These are phyloP conservation scores for Furcifer pardalis DNA, from an alignment of 2,797 vertebrate genomes.

Conservation along the genomic window DNA sequence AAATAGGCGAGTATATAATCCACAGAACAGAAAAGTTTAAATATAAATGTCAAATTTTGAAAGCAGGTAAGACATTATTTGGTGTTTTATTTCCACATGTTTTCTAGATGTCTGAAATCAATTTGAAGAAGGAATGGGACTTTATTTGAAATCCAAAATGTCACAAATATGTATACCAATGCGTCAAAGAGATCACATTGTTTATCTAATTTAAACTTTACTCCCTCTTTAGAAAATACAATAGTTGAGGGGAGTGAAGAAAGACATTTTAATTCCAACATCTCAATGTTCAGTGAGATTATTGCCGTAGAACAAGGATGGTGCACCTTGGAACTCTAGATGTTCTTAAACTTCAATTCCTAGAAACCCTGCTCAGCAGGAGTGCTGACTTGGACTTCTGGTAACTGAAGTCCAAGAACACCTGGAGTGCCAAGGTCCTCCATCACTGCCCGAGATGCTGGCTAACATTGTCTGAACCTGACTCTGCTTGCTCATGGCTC, in stretches of 20 bases:
- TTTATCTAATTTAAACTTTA: neutral
- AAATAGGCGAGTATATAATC: neutral
- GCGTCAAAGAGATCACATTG: neutral
- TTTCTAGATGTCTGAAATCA: neutral
- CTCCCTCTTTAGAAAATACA: neutral
- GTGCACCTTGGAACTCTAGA: no score
- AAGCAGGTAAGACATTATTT: no score
- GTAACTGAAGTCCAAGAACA: no score
- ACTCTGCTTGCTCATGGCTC: no score
- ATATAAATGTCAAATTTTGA: no score
- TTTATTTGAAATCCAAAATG: neutral
- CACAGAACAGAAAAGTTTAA: neutral
- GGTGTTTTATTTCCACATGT: neutral
- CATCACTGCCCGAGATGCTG: neutral
- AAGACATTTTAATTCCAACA: neutral
- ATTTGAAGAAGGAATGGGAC: neutral
- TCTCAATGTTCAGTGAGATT: neutral
- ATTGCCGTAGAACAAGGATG: no score
- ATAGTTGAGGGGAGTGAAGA: neutral
- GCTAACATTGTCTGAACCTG: no score
- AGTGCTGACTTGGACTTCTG: no score
- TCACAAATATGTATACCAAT: neutral
- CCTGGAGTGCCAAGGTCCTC: no score
- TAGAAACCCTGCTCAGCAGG: no score
- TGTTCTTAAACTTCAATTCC: no score